Evolutionary conservation across 1,140 invertebrate species (phyloP), one percentile per base, ranked within the genome.

Genomic region (Macrobrachium rosenbergii): DNA sequence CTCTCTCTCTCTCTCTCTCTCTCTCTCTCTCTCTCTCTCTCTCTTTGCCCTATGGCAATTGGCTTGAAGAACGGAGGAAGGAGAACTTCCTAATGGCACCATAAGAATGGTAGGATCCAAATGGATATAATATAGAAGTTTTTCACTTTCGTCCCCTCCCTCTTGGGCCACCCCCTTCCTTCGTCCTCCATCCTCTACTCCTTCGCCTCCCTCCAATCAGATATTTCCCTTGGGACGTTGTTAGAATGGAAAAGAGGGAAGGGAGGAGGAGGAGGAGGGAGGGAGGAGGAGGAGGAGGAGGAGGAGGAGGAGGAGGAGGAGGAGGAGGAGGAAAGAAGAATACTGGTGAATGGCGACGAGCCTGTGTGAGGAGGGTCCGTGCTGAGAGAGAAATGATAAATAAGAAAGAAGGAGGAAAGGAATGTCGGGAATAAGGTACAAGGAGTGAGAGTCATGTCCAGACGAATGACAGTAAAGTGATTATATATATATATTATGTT

Each of bases 131-230:
- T 52, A 52, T 52, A 52, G 52, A 52, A 52, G 52, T 52, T 52
- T 52, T 52, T 52, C 52, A 52, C 52, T 52, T 52, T 52, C 52
- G 52, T 52, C 7, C 52, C 52, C 52, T 52, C 52, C 52, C 52
- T 2, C 52, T 52, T 10, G 52, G 52, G 52, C 12, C 52, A 52
- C 12, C 52, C 52, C 52, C 52, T 52, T 12, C 45, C 45, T 12
- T 59, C 17, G 2, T 58, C 75, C n/a, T 58, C 45, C 45, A 5
- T 5, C 37, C 45, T 14, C 7, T 7, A 2, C 14, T n/a, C 3
- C 75, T 45, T n/a, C 37, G 37, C 73, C 73, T 75, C 73, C 14
- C 28, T 75, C 72, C 72, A 75, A 75, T 75, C 52, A 75, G 37
- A 45, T 75, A 75, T 75, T 75, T 75, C 72, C 72, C 72, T 19